Conservation (phyloP, 2,113 vertebrate genomes). For the Myrmecobius fasciatus region DNA sequence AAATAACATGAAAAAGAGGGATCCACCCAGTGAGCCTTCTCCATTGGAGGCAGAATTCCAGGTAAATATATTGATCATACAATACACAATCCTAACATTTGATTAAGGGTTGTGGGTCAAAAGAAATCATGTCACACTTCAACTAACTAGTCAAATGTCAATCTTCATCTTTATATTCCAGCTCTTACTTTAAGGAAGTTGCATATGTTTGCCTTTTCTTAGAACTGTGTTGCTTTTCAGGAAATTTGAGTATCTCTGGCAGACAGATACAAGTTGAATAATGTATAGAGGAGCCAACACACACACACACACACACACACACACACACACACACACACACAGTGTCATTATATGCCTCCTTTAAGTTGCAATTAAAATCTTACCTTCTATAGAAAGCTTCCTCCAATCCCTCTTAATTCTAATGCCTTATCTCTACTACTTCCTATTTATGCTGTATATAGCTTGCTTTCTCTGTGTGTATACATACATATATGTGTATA, state of each 20-base stretch:
- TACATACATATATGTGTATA: too few species aligned
- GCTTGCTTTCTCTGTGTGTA: not conserved
- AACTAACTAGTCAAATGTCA: not conserved
- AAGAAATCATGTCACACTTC: not conserved
- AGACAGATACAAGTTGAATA: not conserved
- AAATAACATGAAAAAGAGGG: constrained; percentile 86
- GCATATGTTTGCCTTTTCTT: not conserved
- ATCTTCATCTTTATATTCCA: not conserved
- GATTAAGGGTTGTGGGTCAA: not conserved
- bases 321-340: too few species aligned
- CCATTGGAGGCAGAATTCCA: constrained; percentile 93
- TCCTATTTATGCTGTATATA: not conserved
- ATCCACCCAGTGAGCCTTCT: constrained; percentile 83
- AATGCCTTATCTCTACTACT: not conserved
- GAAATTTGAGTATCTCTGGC: not conserved
- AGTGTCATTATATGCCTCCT: not conserved
- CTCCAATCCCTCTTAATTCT: not conserved
- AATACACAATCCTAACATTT: not conserved
- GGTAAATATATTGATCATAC: constrained; percentile 78
- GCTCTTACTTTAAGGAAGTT: not conserved
- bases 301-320: not conserved
- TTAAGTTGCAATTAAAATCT: not conserved
- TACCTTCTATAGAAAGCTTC: not conserved
- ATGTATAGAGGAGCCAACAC: not conserved
- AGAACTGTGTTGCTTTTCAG: not conserved